Evolutionary conservation across 2,113 vertebrate species (phyloP).

Genomic region (Sander lucioperca): DNA sequence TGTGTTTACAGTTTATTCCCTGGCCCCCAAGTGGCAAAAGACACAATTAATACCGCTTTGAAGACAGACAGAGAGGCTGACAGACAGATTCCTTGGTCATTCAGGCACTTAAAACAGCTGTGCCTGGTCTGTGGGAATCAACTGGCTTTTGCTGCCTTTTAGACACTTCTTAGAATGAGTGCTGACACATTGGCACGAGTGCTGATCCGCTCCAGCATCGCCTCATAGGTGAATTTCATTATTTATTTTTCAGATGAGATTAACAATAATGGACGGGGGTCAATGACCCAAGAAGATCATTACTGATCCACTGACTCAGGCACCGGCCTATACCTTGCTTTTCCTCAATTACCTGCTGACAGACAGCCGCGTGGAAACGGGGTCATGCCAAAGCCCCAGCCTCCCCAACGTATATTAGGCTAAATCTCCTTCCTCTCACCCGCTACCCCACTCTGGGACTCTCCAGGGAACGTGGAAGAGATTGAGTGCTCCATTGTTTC

Average conservation of each 20-base stretch:
- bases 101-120: slow-evolving; percentile 46
- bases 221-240: slow-evolving; percentile 56
- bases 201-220: slow-evolving; percentile 37
- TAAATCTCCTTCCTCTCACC: slow-evolving; percentile 65
- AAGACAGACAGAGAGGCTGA: background rate
- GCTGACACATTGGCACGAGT: slow-evolving; percentile 51
- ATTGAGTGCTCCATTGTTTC: slow-evolving; percentile 81
- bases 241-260: slow-evolving; percentile 67
- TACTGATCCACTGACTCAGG: slow-evolving; percentile 65
- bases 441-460: slow-evolving; percentile 49
- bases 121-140: slow-evolving; percentile 32
- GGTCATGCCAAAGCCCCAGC: slow-evolving; percentile 59
- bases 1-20: slow-evolving; percentile 3
- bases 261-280: slow-evolving; percentile 67
- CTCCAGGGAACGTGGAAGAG: slow-evolving; percentile 64
- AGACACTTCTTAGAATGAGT: slow-evolving; percentile 51
- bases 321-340: slow-evolving; percentile 35
- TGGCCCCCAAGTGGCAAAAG: background rate
- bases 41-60: slow-evolving; percentile 1
- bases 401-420: slow-evolving; percentile 58
- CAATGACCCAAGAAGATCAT: slow-evolving; percentile 70
- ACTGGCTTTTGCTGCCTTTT: slow-evolving; percentile 41
- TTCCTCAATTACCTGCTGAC: slow-evolving; percentile 74
- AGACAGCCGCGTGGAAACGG: slow-evolving; percentile 59
- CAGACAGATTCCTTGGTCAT: slow-evolving; percentile 15